Percentiles rank a stretch among this genome's conserved stretches.
phyloP scores from a whole-genome alignment of 2,888 invertebrate species.

The Drosophila limbata region DNA sequence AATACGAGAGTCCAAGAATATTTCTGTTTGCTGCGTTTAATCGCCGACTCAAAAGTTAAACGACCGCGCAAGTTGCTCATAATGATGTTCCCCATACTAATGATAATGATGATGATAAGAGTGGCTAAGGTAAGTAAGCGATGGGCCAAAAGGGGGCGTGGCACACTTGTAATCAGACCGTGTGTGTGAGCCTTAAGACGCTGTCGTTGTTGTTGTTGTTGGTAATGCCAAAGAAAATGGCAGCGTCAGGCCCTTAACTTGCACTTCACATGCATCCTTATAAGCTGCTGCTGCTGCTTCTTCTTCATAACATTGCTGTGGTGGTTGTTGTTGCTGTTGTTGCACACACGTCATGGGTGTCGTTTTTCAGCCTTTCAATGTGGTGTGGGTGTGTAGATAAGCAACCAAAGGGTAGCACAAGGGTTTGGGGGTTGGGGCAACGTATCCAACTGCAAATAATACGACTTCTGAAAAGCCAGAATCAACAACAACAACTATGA shows the following conservation, averaged over 20 bases:
- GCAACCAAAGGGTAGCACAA: background rate
- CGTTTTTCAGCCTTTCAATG: constrained; percentile 42
- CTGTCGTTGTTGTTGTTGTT: constrained; percentile 4
- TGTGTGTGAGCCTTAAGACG: constrained; percentile 53
- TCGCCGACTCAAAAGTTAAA: constrained; percentile 76
- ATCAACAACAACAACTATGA: constrained; percentile 44
- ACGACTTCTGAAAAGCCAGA: constrained; percentile 24
- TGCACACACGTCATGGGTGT: constrained; percentile 53
- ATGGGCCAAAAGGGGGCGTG: background rate
- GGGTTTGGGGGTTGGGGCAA: background rate
- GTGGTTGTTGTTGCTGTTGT: constrained; percentile 26
- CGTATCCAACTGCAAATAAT: constrained; percentile 26
- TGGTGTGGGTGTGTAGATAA: constrained; percentile 38
- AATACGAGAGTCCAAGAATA: constrained; percentile 69
- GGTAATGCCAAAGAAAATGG: constrained; percentile 57
- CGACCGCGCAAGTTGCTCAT: constrained; percentile 74
- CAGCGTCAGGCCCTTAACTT: constrained; percentile 56
- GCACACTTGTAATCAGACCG: constrained; percentile 60
- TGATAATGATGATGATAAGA: constrained; percentile 12
- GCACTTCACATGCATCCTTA: constrained; percentile 70
- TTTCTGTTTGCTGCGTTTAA: constrained; percentile 62
- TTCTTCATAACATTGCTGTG: constrained; percentile 8
- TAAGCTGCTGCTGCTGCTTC: constrained; percentile 43
- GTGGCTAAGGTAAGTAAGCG: background rate
- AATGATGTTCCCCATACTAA: constrained; percentile 7